These are phyloP conservation scores for Scaptomyza polygonia DNA, from an alignment of 2,888 invertebrate species.

Conservation along the genomic window DNA sequence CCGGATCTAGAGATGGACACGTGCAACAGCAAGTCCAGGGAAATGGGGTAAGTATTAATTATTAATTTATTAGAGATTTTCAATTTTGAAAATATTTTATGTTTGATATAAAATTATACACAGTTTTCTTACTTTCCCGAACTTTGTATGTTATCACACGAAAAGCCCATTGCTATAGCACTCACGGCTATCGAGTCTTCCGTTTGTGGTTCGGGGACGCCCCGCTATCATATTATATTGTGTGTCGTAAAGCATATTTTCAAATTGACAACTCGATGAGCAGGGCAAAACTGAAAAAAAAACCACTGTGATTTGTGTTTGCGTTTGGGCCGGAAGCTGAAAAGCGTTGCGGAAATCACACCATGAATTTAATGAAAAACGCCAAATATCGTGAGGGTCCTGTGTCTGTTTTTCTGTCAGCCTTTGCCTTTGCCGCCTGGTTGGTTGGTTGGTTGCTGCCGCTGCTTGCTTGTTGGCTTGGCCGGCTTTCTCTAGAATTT, in stretches of 20 bases:
- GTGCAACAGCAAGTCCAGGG: background rate
- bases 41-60: background rate
- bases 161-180: background rate
- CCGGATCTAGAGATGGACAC: constrained; percentile 16
- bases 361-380: constrained; percentile 79
- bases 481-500: constrained; percentile 16
- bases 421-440: constrained; percentile 34
- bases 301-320: constrained; percentile 57
- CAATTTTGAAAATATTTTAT: background rate
- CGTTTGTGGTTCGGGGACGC: constrained; percentile 20
- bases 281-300: constrained; percentile 1
- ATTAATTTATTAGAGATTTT: background rate
- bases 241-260: constrained; percentile 42
- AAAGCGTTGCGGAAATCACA: constrained; percentile 70
- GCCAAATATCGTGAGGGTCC: constrained; percentile 58
- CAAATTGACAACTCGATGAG: constrained; percentile 50
- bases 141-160: background rate
- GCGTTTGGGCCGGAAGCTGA: constrained; percentile 61
- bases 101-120: background rate
- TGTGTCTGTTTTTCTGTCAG: background rate
- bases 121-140: background rate
- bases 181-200: background rate
- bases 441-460: constrained; percentile 32
- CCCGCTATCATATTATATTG: constrained; percentile 38
- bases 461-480: constrained; percentile 31